Percentiles rank a stretch among this genome's conserved stretches.
These are phyloP conservation scores for Theretra japonica DNA, from an alignment of 2,888 invertebrate genomes.

Conservation along the genomic window DNA sequence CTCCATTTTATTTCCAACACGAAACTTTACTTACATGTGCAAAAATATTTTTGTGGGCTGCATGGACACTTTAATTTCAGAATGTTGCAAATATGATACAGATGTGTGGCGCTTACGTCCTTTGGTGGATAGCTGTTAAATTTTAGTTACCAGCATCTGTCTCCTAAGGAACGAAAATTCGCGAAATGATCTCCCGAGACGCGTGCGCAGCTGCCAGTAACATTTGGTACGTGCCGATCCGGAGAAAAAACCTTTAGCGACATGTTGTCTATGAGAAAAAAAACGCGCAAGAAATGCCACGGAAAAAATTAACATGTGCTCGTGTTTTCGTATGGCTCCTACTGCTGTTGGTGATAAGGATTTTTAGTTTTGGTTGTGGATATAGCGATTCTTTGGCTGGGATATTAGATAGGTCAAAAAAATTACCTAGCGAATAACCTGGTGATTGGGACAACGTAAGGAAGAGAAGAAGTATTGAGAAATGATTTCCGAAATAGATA, in stretches of 20 bases:
- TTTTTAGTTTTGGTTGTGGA: not conserved
- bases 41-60: slow-evolving; percentile 33
- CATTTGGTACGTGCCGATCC: slow-evolving; percentile 79
- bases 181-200: slow-evolving; percentile 67
- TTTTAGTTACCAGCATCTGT: slow-evolving; percentile 56
- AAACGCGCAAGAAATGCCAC: slow-evolving; percentile 32
- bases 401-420: not conserved
- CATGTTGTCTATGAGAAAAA: slow-evolving; percentile 55
- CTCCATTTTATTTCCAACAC: slow-evolving; percentile 32
- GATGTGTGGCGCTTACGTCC: slow-evolving; percentile 43
- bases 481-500: too few species aligned
- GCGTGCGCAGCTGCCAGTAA: slow-evolving; percentile 70
- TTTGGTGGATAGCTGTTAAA: slow-evolving; percentile 45
- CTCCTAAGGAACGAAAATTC: slow-evolving; percentile 68
- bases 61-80: slow-evolving; percentile 30
- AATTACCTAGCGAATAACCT: too few species aligned
- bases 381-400: too few species aligned
- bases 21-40: slow-evolving; percentile 25
- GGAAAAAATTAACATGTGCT: slow-evolving; percentile 31
- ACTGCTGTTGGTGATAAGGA: not conserved
- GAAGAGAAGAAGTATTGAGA: too few species aligned
- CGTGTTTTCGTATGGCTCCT: slow-evolving; percentile 23
- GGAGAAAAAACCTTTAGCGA: slow-evolving; percentile 54
- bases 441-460: too few species aligned
- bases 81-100: slow-evolving; percentile 37